Evolutionary conservation across 2,113 vertebrate species (phyloP), one percentile per base, ranked within the genome.

Genomic region (Psephotus haematonotus): DNA sequence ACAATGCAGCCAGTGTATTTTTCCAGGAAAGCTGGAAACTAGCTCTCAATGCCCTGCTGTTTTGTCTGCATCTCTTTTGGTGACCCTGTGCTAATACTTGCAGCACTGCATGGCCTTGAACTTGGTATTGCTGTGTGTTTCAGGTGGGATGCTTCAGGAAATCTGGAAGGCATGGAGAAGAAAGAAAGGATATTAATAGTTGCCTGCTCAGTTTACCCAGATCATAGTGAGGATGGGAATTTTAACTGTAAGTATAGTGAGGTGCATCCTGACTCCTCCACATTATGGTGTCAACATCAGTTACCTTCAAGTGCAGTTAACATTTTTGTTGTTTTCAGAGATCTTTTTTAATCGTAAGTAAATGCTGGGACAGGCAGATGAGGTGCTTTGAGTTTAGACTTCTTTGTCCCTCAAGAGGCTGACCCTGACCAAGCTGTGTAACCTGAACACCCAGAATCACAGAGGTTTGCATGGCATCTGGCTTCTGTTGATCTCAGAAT

Each of bases 11-110:
- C 67, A 86, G 62, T 93, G 84, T 95, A 13, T 75, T 81, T 90
- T 95, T 86, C 78, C 69, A 93, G 91, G 82, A 96, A 90, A 6
- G 7, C 46, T 93, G 91, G 70, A 96, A 94, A 88, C 67, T 17
- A 63, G 12, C 39, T 88, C 64, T 96, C 92, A 92, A 14, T 88
- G 79, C 37, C 7, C 29, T 62, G 88, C 90, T 97, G 78, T 94
- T 92, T 92, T 63, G 60, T 69, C 52, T 81, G 9, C 33, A 28
- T 77, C 64, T 92, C 55, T 92, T 33, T 68, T 62, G 39, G 79
- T 92, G 81, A 83, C 50, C 53, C 29, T 65, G 28, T 71, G 63
- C 22, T 78, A 83, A 78, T 33, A 41, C 60, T 89, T 88, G 53
- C 53, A 87, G 63, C 1, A 2, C 27, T 81, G n/a, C 46, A n/a